Evolutionary conservation across 2,888 invertebrate genomes (phyloP), one percentile per base, ranked within the genome.

Genomic region (Patella pellucida): DNA sequence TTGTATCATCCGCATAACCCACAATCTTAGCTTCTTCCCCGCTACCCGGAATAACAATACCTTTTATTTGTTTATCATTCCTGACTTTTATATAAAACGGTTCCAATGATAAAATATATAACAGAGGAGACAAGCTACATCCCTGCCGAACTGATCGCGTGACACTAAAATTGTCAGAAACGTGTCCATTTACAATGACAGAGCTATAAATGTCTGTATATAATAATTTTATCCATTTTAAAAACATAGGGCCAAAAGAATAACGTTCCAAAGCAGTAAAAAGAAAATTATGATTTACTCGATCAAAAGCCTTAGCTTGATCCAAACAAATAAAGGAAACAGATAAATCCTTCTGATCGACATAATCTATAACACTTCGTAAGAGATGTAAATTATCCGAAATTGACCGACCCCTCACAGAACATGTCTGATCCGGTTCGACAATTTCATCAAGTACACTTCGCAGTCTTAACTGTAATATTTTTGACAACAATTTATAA

Each of bases 261-360:
- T 80, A 85, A 12, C 74, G 50, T 15, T 73, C 9, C 54, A 85
- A 71, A 15, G 75, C 71, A 69, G 78, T 70, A 76, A 78, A 80
- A 27, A 84, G 23, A 76, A 77, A 83, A 19, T 77, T 73, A 69
- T 81, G 79, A 50, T 76, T 77, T 12, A 83, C 82, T 68, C 83
- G 70, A 71, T 84, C 82, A 62, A 84, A 84, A 2, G 82, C 83
- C 62, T 84, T 85, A 68, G 80, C 81, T 73, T 84, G 85, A 68
- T 85, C 84, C 51, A 83, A 54, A 75, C 67, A 71, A 54, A 83
- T 79, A 71, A 83, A 81, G 62, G 75, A 75, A 50, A 78, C 75
- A 54, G 71, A 19, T 19, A 79, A 50, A 15, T 82, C 41, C 70
- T 84, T 80, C 68, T 81, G 80, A 23, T 82, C 74, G 19, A 75